These are phyloP conservation scores for Ceratina calcarata DNA, from an alignment of 1,140 invertebrate species.

Conservation along the genomic window DNA sequence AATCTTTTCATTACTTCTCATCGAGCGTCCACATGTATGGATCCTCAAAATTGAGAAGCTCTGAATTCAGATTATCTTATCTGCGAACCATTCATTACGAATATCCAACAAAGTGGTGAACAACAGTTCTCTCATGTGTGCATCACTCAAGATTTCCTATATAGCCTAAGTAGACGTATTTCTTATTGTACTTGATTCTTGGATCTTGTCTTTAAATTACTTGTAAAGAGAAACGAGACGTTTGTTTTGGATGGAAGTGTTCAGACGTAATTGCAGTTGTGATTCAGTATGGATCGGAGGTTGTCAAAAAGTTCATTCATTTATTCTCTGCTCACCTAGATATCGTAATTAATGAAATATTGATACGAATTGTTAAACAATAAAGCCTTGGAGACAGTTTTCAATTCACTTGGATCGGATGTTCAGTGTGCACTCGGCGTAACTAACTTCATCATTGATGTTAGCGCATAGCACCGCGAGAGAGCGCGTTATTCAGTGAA, in stretches of 20 bases:
- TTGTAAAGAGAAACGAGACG: too few relatives aligned
- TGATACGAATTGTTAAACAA: not conserved
- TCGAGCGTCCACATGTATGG: not conserved
- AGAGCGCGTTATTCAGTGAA: slow-evolving; percentile 61
- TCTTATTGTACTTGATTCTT: not conserved
- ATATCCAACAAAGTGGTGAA: not conserved
- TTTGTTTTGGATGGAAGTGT: too few relatives aligned
- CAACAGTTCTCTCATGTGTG: not conserved
- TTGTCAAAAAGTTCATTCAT: not conserved
- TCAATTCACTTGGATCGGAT: not conserved
- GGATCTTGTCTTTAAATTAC: not conserved
- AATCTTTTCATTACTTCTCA: not conserved
- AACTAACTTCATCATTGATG: slow-evolving; percentile 25
- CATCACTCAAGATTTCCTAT: not conserved
- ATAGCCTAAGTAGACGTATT: not conserved
- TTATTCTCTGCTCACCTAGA: not conserved
- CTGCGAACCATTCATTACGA: not conserved
- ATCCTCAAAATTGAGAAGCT: not conserved
- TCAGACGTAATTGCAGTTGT: too few relatives aligned
- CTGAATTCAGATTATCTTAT: not conserved
- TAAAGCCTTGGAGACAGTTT: slow-evolving; percentile 11
- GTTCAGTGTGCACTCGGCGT: slow-evolving; percentile 20
- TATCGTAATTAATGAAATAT: not conserved
- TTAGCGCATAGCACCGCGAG: slow-evolving; percentile 65
- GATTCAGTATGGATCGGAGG: too few relatives aligned